phyloP scores from a whole-genome alignment of 2,797 vertebrate genomes.

The Pogoniulus pusillus region DNA sequence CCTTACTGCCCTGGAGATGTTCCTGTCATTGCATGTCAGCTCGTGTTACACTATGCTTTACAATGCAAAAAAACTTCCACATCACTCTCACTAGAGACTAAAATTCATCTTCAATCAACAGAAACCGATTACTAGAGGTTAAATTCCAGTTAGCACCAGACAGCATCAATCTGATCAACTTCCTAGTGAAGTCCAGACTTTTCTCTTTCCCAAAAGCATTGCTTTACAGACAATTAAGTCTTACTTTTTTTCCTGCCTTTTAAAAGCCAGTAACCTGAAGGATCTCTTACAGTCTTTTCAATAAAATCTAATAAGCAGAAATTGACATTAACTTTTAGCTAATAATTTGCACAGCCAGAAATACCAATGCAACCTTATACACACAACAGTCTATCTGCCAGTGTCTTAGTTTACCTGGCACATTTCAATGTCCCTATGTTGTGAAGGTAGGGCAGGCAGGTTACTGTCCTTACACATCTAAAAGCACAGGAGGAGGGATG shows the following conservation, averaged over 20 bases:
- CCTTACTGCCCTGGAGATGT: not conserved
- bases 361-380: not conserved
- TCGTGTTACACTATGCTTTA: not conserved
- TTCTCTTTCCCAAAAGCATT: not conserved
- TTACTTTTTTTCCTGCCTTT: not conserved
- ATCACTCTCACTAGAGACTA: not conserved
- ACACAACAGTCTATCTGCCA: not conserved
- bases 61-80: not conserved
- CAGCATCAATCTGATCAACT: not conserved
- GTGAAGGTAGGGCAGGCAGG: not conserved
- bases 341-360: not conserved
- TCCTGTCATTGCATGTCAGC: not conserved
- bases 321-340: not conserved
- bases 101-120: not conserved
- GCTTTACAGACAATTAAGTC: not conserved
- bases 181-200: not conserved
- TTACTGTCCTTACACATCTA: rapidly evolving
- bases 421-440: rapidly evolving
- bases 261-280: not conserved
- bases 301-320: not conserved
- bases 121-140: not conserved
- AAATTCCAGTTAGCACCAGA: not conserved
- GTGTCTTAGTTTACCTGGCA: not conserved
- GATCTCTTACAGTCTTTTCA: not conserved
- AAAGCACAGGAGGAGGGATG: not conserved